phyloP scores from a whole-genome alignment of 2,888 invertebrate species.

The Melitaea athalia region DNA sequence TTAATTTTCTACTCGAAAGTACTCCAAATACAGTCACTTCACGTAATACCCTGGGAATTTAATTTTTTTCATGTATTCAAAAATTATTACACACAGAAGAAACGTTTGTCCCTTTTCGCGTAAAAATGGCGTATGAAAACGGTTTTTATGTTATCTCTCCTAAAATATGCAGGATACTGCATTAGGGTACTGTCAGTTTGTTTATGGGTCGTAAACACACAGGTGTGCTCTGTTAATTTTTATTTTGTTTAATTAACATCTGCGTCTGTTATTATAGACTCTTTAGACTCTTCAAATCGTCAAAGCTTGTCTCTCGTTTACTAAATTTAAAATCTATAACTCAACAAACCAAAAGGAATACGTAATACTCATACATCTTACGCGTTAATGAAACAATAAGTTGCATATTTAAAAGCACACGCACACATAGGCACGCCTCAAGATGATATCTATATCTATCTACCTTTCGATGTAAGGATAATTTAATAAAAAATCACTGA shows the following conservation, averaged over 20 bases:
- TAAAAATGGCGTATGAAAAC: constrained; percentile 17
- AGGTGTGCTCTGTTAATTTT: constrained; percentile 47
- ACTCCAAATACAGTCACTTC: neutral
- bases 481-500: too few species aligned
- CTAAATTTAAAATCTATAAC: too few species aligned
- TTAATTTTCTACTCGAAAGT: neutral
- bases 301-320: too few species aligned
- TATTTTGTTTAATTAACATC: constrained; percentile 32
- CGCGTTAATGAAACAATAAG: too few species aligned
- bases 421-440: too few species aligned
- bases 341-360: too few species aligned
- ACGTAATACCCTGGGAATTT: neutral
- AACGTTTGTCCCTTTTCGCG: constrained; percentile 13
- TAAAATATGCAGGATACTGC: constrained; percentile 65
- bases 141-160: constrained; percentile 48
- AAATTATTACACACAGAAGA: constrained; percentile 2
- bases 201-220: constrained; percentile 67
- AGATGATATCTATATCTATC: too few species aligned
- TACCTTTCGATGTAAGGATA: too few species aligned
- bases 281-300: neutral
- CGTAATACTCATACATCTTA: too few species aligned
- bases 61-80: neutral
- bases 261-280: constrained; percentile 7
- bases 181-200: constrained; percentile 59
- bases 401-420: too few species aligned